Evolutionary conservation across 2,888 invertebrate species (phyloP).

Genomic region (Dascillus cervinus): DNA sequence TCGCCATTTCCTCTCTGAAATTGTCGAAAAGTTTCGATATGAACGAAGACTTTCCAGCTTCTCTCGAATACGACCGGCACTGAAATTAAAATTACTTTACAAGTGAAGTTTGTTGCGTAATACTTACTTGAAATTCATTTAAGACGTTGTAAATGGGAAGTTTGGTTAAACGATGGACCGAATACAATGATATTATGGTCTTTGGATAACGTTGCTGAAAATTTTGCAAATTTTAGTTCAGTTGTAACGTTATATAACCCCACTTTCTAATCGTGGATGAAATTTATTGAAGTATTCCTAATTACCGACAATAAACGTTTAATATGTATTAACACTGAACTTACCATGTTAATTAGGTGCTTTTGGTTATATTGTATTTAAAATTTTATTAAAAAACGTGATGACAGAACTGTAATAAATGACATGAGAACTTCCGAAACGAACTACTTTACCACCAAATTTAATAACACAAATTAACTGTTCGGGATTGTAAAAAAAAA

Average conservation of each 20-base stretch:
- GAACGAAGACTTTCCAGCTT: constrained; percentile 58
- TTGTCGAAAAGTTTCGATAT: constrained; percentile 85
- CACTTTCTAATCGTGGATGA: too few relatives aligned
- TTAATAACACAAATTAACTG: too few relatives aligned
- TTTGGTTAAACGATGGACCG: constrained; percentile 21
- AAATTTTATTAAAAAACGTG: too few relatives aligned
- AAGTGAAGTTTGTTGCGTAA: background rate
- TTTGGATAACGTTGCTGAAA: constrained; percentile 19
- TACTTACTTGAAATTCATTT: constrained; percentile 18
- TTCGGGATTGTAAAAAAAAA: too few relatives aligned
- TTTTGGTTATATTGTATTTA: too few relatives aligned
- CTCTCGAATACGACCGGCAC: constrained; percentile 43
- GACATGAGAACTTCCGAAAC: too few relatives aligned
- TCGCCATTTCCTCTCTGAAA: constrained; percentile 86
- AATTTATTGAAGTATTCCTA: too few relatives aligned
- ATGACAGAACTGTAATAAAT: too few relatives aligned
- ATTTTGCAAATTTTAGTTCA: constrained; percentile 1
- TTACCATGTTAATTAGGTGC: too few relatives aligned
- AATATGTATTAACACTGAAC: too few relatives aligned
- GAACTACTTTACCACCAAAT: too few relatives aligned
- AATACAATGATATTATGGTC: constrained; percentile 9
- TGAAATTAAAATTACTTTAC: constrained; percentile 17
- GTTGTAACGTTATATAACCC: background rate
- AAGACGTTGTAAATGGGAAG: constrained; percentile 8
- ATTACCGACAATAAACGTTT: too few relatives aligned